Conservation (phyloP, 2,888 invertebrate genomes). For the Thymelicus lineola region DNA sequence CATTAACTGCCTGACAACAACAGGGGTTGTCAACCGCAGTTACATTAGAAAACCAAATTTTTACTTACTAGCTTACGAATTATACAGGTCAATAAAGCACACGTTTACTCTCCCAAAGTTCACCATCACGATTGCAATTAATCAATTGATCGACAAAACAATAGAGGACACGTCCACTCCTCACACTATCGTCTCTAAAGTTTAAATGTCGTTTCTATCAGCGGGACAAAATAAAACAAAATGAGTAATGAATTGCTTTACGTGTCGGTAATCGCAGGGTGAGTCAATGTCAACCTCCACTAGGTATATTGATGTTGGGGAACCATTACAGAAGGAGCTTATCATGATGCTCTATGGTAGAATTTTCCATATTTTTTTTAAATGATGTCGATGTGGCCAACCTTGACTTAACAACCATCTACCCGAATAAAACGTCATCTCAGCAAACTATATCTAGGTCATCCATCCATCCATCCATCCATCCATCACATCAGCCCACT, state of each 20-base stretch:
- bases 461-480: too few relatives aligned
- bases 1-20: background rate
- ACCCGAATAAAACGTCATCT: too few relatives aligned
- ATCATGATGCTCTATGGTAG: too few relatives aligned
- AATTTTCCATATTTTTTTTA: too few relatives aligned
- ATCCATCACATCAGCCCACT: too few relatives aligned
- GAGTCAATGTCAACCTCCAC: slow-evolving; percentile 33
- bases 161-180: background rate
- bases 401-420: too few relatives aligned
- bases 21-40: too few relatives aligned
- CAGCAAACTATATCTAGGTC: too few relatives aligned
- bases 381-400: too few relatives aligned
- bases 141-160: slow-evolving; percentile 2
- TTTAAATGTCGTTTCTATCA: slow-evolving; percentile 19
- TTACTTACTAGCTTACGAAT: background rate
- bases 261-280: slow-evolving; percentile 29
- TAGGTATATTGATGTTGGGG: slow-evolving; percentile 10
- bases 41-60: too few relatives aligned
- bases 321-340: background rate
- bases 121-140: background rate
- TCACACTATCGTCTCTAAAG: background rate
- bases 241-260: slow-evolving; percentile 23
- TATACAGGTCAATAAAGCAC: background rate
- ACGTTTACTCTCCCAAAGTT: background rate
- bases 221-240: slow-evolving; percentile 31